These are phyloP conservation scores for Spheniscus mendiculus DNA, from an alignment of 2,113 vertebrate genomes.

Conservation along the genomic window DNA sequence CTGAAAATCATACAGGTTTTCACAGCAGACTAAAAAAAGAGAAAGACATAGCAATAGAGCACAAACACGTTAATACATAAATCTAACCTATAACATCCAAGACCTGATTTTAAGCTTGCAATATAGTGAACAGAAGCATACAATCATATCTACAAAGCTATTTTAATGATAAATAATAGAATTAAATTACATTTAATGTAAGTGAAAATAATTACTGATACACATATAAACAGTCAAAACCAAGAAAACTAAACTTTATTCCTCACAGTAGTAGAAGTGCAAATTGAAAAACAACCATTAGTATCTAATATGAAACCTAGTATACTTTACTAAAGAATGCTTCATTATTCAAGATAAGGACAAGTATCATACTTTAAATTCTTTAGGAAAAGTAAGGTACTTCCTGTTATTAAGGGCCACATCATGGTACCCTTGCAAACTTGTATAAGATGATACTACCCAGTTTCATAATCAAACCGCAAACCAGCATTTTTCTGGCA, in stretches of 20 bases:
- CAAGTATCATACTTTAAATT: background rate
- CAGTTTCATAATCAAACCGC: background rate
- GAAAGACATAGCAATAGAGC: background rate
- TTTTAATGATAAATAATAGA: background rate
- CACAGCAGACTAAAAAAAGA: background rate
- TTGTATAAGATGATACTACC: background rate
- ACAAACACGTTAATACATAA: background rate
- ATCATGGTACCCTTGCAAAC: background rate
- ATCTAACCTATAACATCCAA: background rate
- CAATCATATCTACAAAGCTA: background rate
- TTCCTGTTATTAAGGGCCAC: background rate
- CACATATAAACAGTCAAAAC: background rate
- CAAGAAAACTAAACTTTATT: background rate
- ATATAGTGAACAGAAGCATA: background rate
- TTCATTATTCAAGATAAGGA: background rate
- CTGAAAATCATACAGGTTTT: background rate
- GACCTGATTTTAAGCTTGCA: background rate
- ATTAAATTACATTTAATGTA: background rate
- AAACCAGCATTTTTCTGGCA: background rate
- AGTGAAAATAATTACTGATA: background rate
- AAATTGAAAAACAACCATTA: background rate
- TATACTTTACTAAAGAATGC: background rate
- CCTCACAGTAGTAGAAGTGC: background rate
- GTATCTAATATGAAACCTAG: background rate
- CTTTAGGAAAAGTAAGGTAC: background rate